Evolutionary conservation across 2,113 vertebrate species (phyloP).

Genomic region (Lampris incognitus): DNA sequence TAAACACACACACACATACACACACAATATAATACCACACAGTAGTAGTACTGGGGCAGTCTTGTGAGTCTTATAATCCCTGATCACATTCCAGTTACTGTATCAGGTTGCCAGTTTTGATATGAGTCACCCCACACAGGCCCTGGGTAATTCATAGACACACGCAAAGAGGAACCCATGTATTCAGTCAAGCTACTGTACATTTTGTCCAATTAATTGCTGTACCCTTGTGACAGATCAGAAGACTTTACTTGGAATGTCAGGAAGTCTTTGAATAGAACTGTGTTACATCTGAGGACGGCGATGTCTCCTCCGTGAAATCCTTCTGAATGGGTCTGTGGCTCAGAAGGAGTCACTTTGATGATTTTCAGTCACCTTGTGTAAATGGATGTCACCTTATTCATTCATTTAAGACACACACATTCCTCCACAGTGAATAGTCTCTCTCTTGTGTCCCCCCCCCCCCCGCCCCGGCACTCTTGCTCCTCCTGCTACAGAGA

Average conservation of each 20-base stretch:
- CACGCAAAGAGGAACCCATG: slow-evolving; percentile 32
- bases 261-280: slow-evolving; percentile 26
- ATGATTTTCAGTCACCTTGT: slow-evolving; percentile 25
- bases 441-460: not conserved
- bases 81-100: slow-evolving; percentile 49
- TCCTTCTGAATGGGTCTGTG: slow-evolving; percentile 18
- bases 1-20: not conserved
- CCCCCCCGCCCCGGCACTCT: not conserved
- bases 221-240: slow-evolving; percentile 11
- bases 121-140: slow-evolving; percentile 53
- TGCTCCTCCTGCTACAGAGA: slow-evolving; percentile 79
- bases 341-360: slow-evolving; percentile 33
- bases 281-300: slow-evolving; percentile 12
- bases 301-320: slow-evolving; percentile 27
- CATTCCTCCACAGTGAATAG: not conserved
- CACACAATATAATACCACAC: slow-evolving; percentile 18
- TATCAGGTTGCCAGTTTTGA: slow-evolving; percentile 48
- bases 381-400: slow-evolving; percentile 9
- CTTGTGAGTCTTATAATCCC: slow-evolving; percentile 40
- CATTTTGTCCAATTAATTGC: slow-evolving; percentile 49
- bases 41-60: slow-evolving; percentile 35
- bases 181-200: slow-evolving; percentile 30
- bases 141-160: slow-evolving; percentile 45
- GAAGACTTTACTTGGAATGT: slow-evolving; percentile 17
- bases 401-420: slow-evolving; percentile 7